Conservation (phyloP, 2,797 vertebrate genomes). For the Coranthus polyacanthus region DNA sequence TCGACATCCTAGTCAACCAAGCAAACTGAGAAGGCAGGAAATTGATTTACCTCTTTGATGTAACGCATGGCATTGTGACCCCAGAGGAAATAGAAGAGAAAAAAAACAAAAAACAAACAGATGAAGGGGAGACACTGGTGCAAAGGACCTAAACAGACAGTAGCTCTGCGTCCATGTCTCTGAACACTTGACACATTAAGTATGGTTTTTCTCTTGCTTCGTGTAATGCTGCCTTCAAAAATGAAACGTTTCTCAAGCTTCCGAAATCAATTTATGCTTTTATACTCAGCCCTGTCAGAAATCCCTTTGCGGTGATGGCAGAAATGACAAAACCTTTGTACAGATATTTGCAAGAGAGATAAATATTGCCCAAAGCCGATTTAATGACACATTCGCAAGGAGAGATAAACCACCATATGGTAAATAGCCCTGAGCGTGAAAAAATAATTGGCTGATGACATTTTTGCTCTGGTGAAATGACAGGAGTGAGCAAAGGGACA, state of each 20-base stretch:
- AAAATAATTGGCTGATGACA: conserved; percentile 68
- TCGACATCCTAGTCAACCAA: conserved; percentile 30
- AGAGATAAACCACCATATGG: conserved; percentile 40
- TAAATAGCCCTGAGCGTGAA: conserved; percentile 37
- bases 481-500: conserved; percentile 21
- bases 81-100: conserved; percentile 17
- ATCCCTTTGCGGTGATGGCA: conserved; percentile 29
- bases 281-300: conserved; percentile 24
- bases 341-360: not conserved
- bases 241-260: too few relatives aligned
- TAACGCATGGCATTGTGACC: conserved; percentile 36
- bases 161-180: not conserved
- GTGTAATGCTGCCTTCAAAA: not conserved
- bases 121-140: conserved; percentile 10
- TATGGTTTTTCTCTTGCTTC: not conserved
- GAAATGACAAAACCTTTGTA: not conserved
- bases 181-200: too few relatives aligned
- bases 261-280: not conserved
- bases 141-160: not conserved
- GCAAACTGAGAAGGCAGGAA: conserved; percentile 56
- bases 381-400: conserved; percentile 19
- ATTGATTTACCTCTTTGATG: conserved; percentile 57
- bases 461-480: conserved; percentile 39
- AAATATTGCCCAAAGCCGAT: conserved; percentile 31
- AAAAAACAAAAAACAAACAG: conserved; percentile 17